phyloP scores from a whole-genome alignment of 2,113 vertebrate species.

The Mastomys coucha region DNA sequence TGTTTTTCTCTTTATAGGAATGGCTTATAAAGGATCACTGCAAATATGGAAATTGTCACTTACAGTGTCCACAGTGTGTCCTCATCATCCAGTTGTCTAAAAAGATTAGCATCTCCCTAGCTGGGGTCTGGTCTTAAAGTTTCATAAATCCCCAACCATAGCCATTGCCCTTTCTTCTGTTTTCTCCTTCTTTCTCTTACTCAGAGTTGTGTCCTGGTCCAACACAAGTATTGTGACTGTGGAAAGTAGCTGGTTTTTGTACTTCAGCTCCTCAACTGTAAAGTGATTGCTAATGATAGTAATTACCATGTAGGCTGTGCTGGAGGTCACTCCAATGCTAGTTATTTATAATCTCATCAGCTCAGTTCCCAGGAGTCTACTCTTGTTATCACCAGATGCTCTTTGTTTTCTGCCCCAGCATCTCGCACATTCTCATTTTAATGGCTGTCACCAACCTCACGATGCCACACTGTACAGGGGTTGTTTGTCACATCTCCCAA shows the following conservation, averaged over 20 bases:
- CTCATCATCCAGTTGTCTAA: not conserved
- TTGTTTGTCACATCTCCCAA: not conserved
- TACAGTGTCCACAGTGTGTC: not conserved
- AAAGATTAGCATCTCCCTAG: not conserved
- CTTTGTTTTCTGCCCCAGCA: not conserved
- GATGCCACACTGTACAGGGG: not conserved
- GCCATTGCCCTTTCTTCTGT: not conserved
- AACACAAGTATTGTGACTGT: not conserved
- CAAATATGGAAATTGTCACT: not conserved
- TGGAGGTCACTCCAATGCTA: not conserved
- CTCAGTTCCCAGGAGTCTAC: not conserved
- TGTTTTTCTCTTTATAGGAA: not conserved
- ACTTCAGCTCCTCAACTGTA: not conserved
- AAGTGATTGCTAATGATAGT: not conserved
- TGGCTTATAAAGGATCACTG: not conserved
- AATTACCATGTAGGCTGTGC: not conserved
- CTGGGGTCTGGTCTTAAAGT: not conserved
- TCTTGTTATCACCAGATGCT: not conserved
- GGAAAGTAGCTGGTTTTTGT: not conserved
- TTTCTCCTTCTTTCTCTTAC: not conserved
- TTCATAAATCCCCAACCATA: not conserved
- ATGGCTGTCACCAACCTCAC: not conserved
- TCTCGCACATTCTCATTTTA: slow-evolving; percentile 8
- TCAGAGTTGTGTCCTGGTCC: not conserved
- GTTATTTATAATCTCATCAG: slow-evolving; percentile 21